Evolutionary conservation across 1,140 invertebrate genomes (phyloP), one percentile per base, ranked within the genome.

Genomic region (Camponotus floridanus): DNA sequence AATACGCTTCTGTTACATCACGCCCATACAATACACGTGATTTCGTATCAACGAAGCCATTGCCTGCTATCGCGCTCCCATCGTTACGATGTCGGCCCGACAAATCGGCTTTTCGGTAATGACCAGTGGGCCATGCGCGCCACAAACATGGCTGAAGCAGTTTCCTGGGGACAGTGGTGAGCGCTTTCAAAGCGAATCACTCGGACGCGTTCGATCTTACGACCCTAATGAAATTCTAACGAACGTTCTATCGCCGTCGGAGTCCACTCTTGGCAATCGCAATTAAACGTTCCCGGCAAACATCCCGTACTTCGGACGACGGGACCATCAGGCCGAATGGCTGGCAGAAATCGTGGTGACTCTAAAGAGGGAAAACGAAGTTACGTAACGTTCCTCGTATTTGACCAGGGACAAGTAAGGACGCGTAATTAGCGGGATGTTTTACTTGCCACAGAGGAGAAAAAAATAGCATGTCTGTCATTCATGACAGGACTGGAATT

Each of bases 171-270:
- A 21, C 26, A 33, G n/a, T 64, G 36, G 51, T 36, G n/a, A 73
- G 18, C 36, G 55, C 71, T 86, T 88, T 79, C 70, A 87, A 88
- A 85, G 68, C 26, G 45, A 88, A 74, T 90, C 86, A 73, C 64
- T 59, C 42, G 18, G 42, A 8, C 74, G 31, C 71, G 45, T 74
- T 65, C 68, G 65, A 90, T 87, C 86, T 90, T 90, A 91, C 67
- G 62, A 15, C 13, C 15, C 84, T 92, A 91, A 91, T 92, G 91
- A 92, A 92, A 91, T 91, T 92, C 91, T 92, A 92, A 92, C 79
- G 90, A 83, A 86, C 78, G 88, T 89, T 87, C 86, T 79, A 61
- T 62, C 48, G 15, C 64, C 59, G 39, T 78, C 15, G 21, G 8
- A 84, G 74, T 90, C 70, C 78, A 86, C 83, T 76, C 45, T 61